Evolutionary conservation across 2,888 invertebrate genomes (phyloP).

Genomic region (Heliconius charithonia): DNA sequence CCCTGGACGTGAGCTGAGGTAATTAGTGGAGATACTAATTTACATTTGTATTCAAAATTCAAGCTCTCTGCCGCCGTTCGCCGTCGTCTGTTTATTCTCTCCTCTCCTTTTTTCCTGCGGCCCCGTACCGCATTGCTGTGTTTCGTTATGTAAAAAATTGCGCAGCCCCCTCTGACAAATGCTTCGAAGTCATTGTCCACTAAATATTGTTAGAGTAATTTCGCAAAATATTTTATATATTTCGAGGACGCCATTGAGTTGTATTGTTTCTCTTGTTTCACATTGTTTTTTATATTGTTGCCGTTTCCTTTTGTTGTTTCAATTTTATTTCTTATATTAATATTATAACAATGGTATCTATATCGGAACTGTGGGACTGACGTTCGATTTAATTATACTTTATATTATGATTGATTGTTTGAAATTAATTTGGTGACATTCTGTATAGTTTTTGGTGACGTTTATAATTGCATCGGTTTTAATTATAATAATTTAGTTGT

Average conservation of each 20-base stretch:
- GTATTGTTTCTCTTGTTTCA: constrained; percentile 18
- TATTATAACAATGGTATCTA: constrained; percentile 11
- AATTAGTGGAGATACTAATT: constrained; percentile 84
- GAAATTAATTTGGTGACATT: constrained; percentile 2
- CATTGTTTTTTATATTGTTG: constrained; percentile 11
- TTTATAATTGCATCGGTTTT: constrained; percentile 4
- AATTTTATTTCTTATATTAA: constrained; percentile 19
- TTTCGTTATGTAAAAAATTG: constrained; percentile 80
- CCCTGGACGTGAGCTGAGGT: constrained; percentile 79
- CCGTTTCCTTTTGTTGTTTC: constrained; percentile 10
- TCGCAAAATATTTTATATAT: constrained; percentile 35
- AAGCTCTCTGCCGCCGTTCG: constrained; percentile 81
- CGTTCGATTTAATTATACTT: neutral
- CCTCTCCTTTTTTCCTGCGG: constrained; percentile 72
- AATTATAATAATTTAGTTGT: constrained; percentile 5
- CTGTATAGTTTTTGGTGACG: neutral
- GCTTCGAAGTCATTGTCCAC: constrained; percentile 69
- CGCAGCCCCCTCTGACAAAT: constrained; percentile 75
- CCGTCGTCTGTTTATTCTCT: constrained; percentile 83
- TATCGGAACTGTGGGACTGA: neutral
- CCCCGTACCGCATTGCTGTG: constrained; percentile 81
- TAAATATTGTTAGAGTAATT: constrained; percentile 57
- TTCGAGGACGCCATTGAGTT: constrained; percentile 25
- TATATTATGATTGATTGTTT: neutral
- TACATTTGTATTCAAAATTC: constrained; percentile 85